Evolutionary conservation across 2,797 vertebrate genomes (phyloP).

Genomic region (Molossus molossus): DNA sequence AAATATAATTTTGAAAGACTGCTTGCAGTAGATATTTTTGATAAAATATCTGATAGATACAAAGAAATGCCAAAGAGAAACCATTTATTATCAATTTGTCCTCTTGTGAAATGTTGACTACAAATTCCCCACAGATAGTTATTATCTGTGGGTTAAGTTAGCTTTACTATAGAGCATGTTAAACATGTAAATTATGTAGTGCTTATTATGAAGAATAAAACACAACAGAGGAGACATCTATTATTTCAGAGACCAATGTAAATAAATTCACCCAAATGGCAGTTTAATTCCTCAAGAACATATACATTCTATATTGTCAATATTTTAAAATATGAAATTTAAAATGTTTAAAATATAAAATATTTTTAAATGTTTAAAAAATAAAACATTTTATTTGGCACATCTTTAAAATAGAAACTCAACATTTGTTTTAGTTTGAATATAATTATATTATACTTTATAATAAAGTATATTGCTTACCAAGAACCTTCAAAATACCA

Average conservation of each 20-base stretch:
- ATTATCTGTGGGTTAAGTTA: neutral
- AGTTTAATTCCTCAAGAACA: no score
- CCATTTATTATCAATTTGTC: neutral
- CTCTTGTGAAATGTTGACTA: neutral
- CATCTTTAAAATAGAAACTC: conserved; percentile 21
- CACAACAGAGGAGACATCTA: no score
- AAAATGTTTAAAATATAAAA: no score
- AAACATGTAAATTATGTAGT: neutral
- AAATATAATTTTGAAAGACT: neutral
- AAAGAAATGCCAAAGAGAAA: neutral
- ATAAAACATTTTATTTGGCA: neutral
- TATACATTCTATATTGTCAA: no score
- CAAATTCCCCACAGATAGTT: neutral
- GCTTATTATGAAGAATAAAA: neutral
- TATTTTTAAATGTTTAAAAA: neutral
- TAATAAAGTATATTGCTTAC: neutral
- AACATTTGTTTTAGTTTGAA: neutral
- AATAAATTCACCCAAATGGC: no score
- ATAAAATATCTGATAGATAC: neutral
- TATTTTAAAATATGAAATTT: no score
- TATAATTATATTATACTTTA: neutral
- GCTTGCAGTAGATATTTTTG: neutral
- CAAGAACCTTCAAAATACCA: neutral
- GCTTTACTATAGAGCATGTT: neutral
- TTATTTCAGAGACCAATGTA: no score